Percentiles rank a stretch among this genome's conserved stretches.
Evolutionary conservation across 2,888 invertebrate genomes (phyloP).

Genomic region (Chrysolina oricalcia): DNA sequence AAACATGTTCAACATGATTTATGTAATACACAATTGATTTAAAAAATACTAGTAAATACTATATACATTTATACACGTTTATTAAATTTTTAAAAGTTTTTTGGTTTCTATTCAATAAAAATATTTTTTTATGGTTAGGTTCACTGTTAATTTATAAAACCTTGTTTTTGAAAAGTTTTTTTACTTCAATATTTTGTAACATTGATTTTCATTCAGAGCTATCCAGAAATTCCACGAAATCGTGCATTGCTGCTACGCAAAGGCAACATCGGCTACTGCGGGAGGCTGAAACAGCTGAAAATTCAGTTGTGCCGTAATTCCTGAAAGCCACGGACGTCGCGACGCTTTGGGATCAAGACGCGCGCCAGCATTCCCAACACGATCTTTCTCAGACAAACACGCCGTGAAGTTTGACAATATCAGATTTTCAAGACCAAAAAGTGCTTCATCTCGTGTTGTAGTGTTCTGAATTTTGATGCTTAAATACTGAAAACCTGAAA

Average conservation of each 20-base stretch:
- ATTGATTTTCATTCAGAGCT: too few species aligned
- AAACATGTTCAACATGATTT: too few species aligned
- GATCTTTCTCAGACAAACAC: neutral
- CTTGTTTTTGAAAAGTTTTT: too few species aligned
- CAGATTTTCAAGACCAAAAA: neutral
- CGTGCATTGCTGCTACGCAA: neutral
- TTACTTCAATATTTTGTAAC: too few species aligned
- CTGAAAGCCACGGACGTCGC: slow-evolving; percentile 34
- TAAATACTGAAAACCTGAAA: neutral
- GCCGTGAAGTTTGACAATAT: neutral
- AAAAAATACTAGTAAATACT: too few species aligned
- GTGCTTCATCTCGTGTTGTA: neutral
- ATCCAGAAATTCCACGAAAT: neutral
- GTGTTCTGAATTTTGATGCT: neutral
- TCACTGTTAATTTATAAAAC: too few species aligned
- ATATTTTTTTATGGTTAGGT: too few species aligned
- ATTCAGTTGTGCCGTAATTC: slow-evolving; percentile 56
- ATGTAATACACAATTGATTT: too few species aligned
- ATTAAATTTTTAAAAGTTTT: too few species aligned
- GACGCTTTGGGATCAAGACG: slow-evolving; percentile 17
- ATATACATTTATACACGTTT: too few species aligned
- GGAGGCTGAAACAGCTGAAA: slow-evolving; percentile 51
- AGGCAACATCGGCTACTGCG: slow-evolving; percentile 52
- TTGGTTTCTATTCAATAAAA: too few species aligned
- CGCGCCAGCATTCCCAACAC: neutral